Evolutionary conservation across 2,113 vertebrate genomes (phyloP), one percentile per base, ranked within the genome.

Genomic region (Hypocryptadius cinnamomeus): DNA sequence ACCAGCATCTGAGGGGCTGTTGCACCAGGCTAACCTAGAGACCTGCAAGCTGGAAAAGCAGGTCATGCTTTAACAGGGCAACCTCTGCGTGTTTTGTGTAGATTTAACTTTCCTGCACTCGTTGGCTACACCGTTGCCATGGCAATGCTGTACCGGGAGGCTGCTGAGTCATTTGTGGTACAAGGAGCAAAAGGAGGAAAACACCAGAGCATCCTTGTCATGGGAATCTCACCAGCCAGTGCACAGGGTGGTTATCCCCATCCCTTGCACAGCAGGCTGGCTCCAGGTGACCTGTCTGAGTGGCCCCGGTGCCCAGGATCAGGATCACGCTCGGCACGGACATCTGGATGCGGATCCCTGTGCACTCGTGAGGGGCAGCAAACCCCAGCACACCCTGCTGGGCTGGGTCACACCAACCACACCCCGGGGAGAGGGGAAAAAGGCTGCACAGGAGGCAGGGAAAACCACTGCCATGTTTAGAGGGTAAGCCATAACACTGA

Each of bases 341-440:
- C 23, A 48, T 16, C 37, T 7, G 0, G 5, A 27, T 22, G 59
- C 2, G 0, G 7, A 47, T 13, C 19, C 3, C 3, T 3, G 7
- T 5, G 13, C 17, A 2, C 22, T 56, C 2, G 3, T 5, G 57
- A 68, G 82, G 37, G 20, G 19, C 59, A 45, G 39, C 63, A 85
- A 61, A 80, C 30, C 13, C 21, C 8, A 72, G 84, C 51, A 35
- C 73, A 45, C 0, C 1, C 53, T 86, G 79, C 21, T 23, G 72
- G 56, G 57, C 42, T 45, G 57, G 31, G 27, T 44, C 53, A 60
- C n/a, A 60, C n/a, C 79, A 64, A 23, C 15, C 47, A 59, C 17
- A 48, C 5, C 45, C 19, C 5, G 1, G 0, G 6, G 44, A 44
- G 60, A 78, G 65, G 65, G 28, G 48, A 17, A 64, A 88, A 92